A percentile compares a stretch with the other conserved stretches of the same genome.
These are phyloP conservation scores for Tauraco hartlaubi DNA, from an alignment of 2,797 vertebrate species.

Conservation along the genomic window DNA sequence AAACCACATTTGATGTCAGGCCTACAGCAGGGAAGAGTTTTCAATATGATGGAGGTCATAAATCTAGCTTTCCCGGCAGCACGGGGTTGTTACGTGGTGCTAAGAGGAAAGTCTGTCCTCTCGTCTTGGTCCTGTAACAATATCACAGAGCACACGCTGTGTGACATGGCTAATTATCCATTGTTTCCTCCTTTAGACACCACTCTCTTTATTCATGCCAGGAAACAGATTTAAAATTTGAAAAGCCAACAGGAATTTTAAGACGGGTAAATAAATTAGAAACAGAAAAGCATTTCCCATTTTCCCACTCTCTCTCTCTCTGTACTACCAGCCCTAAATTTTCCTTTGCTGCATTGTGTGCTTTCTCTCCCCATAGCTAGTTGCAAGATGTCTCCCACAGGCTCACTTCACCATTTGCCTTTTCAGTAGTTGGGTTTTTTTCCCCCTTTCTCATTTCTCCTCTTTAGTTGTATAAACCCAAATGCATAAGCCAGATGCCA, in stretches of 20 bases:
- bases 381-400: neutral
- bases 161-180: slow-evolving; percentile 30
- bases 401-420: neutral
- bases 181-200: slow-evolving; percentile 28
- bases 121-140: neutral
- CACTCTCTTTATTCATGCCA: neutral
- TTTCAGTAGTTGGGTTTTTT: neutral
- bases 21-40: neutral
- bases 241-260: slow-evolving; percentile 29
- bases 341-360: neutral
- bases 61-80: neutral
- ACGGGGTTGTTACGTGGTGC: neutral
- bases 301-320: neutral
- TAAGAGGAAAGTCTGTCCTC: neutral
- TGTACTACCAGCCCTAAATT: neutral
- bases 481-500: neutral
- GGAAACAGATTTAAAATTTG: slow-evolving; percentile 12
- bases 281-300: slow-evolving; percentile 28
- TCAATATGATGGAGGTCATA: neutral
- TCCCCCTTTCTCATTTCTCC: neutral
- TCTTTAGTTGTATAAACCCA: neutral
- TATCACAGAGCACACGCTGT: neutral
- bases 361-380: neutral
- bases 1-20: neutral
- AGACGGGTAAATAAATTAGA: slow-evolving; percentile 5